These are phyloP conservation scores for Luidia sarsii DNA, from an alignment of 53 echinoderm and acorn worm species.

Conservation along the genomic window DNA sequence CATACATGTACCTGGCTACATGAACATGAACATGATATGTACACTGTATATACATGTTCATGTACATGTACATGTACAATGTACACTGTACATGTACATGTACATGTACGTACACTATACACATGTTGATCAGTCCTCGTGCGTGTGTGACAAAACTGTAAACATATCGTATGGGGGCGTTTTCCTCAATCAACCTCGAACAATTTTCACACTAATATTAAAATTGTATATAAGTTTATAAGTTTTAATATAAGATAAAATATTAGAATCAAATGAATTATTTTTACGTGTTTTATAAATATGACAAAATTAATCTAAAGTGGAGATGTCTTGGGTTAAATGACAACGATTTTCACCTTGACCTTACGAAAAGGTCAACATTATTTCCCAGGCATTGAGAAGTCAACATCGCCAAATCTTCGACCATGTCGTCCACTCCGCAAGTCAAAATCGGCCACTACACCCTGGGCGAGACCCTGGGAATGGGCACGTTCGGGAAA, in stretches of 20 bases:
- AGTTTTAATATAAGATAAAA: too few species aligned
- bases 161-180: constrained; percentile 56
- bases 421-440: constrained; percentile 59
- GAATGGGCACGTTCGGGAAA: constrained; percentile 99
- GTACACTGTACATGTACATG: too few species aligned
- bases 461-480: constrained; percentile 92
- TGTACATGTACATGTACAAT: too few species aligned
- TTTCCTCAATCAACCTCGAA: constrained; percentile 37
- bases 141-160: constrained; percentile 40
- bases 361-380: constrained; percentile 39
- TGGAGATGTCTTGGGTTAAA: background rate
- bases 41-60: too few species aligned
- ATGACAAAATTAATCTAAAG: background rate
- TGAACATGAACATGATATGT: too few species aligned
- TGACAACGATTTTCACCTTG: constrained; percentile 40
- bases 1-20: too few species aligned
- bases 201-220: background rate
- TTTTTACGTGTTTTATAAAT: too few species aligned
- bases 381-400: constrained; percentile 49
- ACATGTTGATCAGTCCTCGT: constrained; percentile 14
- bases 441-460: constrained; percentile 99
- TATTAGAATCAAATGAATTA: too few species aligned
- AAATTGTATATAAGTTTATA: too few species aligned
- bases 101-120: too few species aligned
- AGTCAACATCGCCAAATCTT: constrained; percentile 39